Evolutionary conservation across 2,113 vertebrate genomes (phyloP).

Genomic region (Malaclemys terrapin): DNA sequence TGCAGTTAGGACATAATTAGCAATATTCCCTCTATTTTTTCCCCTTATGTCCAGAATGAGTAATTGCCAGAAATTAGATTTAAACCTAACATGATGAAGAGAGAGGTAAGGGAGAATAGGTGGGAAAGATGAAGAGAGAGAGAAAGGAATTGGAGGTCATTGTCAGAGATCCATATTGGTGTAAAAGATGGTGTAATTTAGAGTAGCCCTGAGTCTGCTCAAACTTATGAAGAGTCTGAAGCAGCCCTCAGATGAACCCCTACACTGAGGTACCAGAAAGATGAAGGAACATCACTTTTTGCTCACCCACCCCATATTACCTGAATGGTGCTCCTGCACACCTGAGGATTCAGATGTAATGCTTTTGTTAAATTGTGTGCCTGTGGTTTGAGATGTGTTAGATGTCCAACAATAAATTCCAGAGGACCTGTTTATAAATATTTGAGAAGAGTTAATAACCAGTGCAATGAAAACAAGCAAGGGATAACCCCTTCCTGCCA

Average conservation of each 20-base stretch:
- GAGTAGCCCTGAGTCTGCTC: background rate
- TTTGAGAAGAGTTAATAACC: too few species aligned
- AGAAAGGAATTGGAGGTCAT: background rate
- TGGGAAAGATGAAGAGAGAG: background rate
- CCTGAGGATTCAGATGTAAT: background rate
- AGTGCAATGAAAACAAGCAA: background rate
- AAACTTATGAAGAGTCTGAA: background rate
- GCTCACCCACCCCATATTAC: background rate
- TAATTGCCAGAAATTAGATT: background rate
- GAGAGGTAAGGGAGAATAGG: background rate
- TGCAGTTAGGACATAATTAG: background rate
- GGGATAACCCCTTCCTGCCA: background rate
- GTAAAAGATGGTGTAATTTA: background rate
- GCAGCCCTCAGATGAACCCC: background rate
- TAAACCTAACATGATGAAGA: background rate
- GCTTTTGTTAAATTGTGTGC: background rate
- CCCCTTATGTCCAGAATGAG: background rate
- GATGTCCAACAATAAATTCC: background rate
- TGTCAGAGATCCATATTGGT: background rate
- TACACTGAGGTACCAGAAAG: background rate
- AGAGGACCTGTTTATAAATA: too few species aligned
- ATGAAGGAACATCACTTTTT: background rate
- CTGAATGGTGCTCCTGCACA: background rate
- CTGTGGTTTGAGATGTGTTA: background rate
- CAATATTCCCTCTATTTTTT: background rate